Evolutionary conservation across 2,797 vertebrate species (phyloP), one percentile per base, ranked within the genome.

Genomic region (Acipenser transmontanus): DNA sequence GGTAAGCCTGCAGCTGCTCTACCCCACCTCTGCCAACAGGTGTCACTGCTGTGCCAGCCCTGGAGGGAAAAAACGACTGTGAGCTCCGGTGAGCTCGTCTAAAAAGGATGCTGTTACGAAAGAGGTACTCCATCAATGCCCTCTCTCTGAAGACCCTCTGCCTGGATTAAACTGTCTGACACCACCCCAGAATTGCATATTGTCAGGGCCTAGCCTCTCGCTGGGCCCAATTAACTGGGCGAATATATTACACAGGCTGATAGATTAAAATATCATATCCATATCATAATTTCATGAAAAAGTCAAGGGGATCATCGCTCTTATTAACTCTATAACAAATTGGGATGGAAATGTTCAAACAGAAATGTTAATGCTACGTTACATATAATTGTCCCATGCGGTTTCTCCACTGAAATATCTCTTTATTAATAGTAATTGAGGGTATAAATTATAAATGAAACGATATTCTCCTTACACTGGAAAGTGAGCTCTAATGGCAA

Each of bases 381-480:
- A 94, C 93, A 89, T 95, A 94, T 96, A 95, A 97, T 97, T 93
- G 94, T 96, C 92, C 91, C 91, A 91, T 85, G 85, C 90, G 90
- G 89, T 93, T 94, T 91, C 80, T 84, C 91, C 88, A 86, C 92
- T 91, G 92, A 94, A 94, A 94, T 95, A 94, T 94, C 95, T 95
- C 95, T 98, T 97, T 97, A 98, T 98, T 98, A 97, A 97, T 95
- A 97, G 94, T 99, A 98, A 98, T 98, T 98, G 95, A 96, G 93
- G 91, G 88, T 95, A 98, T 99, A 96, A 98, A 99, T 98, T 99
- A 99, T 98, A 93, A 97, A 99, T 98, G 90, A 91, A 89, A 89
- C 86, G 93, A 97, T 96, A 95, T 96, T 93, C 93, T 92, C 88
- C 87, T 91, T 89, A 92, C 91, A 92, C 85, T 83, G 87, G 91